A percentile compares a stretch with the other conserved stretches of the same genome.
These are phyloP conservation scores for Tineola bisselliella DNA, from an alignment of 2,888 invertebrate species.

Conservation along the genomic window DNA sequence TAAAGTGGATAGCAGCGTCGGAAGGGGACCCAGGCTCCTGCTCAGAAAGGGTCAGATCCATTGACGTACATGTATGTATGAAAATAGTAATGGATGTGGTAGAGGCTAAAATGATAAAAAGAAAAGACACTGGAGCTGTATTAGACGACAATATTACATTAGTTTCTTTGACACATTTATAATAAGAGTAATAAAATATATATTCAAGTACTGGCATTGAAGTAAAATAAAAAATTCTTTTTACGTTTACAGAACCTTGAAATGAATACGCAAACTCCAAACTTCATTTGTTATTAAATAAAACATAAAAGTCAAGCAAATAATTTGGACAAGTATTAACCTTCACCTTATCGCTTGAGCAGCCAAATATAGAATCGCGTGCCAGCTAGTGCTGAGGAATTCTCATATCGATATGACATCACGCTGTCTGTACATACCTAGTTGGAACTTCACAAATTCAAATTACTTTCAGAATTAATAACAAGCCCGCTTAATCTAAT, in stretches of 20 bases:
- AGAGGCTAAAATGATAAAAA: no score
- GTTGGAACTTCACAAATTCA: background rate
- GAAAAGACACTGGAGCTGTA: no score
- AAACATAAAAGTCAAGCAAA: background rate
- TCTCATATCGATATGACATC: conserved; percentile 4
- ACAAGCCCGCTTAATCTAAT: background rate
- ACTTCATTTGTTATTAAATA: background rate
- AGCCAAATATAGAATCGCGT: conserved; percentile 36
- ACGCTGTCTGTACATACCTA: background rate
- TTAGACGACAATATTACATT: no score
- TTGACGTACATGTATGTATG: no score
- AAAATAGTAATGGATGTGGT: no score
- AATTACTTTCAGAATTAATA: background rate
- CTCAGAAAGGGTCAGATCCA: no score
- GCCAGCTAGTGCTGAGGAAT: conserved; percentile 18
- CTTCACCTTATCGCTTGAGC: conserved; percentile 45
- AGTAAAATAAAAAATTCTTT: no score
- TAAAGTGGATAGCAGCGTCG: no score
- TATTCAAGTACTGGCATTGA: no score
- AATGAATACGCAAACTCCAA: background rate
- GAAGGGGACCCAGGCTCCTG: no score
- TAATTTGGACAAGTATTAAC: conserved; percentile 26
- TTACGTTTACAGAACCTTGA: background rate
- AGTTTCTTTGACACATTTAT: no score
- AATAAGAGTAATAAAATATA: no score